phyloP scores from a whole-genome alignment of 2,888 invertebrate species.

The Slavum lentiscoides region DNA sequence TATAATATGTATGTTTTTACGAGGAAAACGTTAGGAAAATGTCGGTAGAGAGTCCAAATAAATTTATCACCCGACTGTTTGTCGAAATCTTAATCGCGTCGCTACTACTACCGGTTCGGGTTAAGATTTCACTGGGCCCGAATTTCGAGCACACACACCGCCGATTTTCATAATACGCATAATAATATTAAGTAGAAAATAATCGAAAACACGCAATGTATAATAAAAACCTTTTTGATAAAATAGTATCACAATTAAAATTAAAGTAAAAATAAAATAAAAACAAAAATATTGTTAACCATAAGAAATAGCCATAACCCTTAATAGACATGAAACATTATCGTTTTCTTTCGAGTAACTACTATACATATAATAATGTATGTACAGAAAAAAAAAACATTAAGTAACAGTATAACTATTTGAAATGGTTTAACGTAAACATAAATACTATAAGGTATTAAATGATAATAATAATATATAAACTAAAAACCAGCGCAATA shows the following conservation, averaged over 20 bases:
- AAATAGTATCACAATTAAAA: slow-evolving; percentile 52
- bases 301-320: slow-evolving; percentile 51
- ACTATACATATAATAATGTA: slow-evolving; percentile 3
- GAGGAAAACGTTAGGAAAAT: too few relatives aligned
- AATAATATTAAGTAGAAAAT: background rate
- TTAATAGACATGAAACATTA: slow-evolving; percentile 22
- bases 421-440: slow-evolving; percentile 41
- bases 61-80: too few relatives aligned
- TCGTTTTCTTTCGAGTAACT: slow-evolving; percentile 15
- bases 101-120: too few relatives aligned
- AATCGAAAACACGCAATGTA: slow-evolving; percentile 12
- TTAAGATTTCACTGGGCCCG: too few relatives aligned
- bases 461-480: slow-evolving; percentile 26
- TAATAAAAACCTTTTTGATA: slow-evolving; percentile 51
- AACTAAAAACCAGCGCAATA: background rate
- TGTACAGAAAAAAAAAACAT: slow-evolving; percentile 38
- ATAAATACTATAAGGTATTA: slow-evolving; percentile 34
- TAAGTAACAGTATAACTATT: slow-evolving; percentile 41
- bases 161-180: background rate
- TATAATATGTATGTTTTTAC: too few relatives aligned
- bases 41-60: too few relatives aligned
- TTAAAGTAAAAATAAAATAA: slow-evolving; percentile 46
- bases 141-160: too few relatives aligned
- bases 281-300: slow-evolving; percentile 48
- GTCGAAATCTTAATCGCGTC: too few relatives aligned